A percentile compares a stretch with the other conserved stretches of the same genome.
phyloP scores from a whole-genome alignment of 2,113 vertebrate genomes.

The Pandion haliaetus region DNA sequence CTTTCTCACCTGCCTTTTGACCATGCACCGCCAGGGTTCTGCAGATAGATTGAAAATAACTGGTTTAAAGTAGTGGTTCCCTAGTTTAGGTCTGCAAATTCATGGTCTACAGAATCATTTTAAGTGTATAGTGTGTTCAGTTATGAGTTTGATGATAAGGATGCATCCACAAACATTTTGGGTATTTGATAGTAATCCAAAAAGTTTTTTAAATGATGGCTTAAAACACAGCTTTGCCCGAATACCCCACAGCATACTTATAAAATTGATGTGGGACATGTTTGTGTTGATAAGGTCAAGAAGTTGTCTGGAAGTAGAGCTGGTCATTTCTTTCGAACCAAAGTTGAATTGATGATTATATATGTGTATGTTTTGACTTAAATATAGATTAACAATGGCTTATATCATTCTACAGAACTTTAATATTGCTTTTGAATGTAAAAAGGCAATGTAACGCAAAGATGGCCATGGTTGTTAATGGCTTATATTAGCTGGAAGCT shows the following conservation, averaged over 20 bases:
- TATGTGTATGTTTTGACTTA: background rate
- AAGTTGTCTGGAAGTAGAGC: background rate
- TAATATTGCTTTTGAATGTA: constrained; percentile 52
- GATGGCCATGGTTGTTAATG: constrained; percentile 81
- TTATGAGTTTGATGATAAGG: background rate
- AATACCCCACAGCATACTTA: background rate
- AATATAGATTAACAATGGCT: background rate
- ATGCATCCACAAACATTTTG: background rate
- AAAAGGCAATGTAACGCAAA: constrained; percentile 75
- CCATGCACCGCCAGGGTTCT: rapidly evolving
- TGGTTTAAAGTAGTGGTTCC: background rate
- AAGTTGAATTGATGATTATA: background rate
- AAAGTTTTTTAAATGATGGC: background rate
- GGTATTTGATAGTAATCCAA: background rate
- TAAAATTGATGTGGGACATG: background rate
- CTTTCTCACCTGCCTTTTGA: background rate
- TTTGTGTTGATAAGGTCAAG: background rate
- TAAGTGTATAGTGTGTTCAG: background rate
- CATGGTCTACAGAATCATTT: background rate
- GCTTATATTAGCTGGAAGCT: constrained; percentile 88
- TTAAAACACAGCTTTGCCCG: background rate
- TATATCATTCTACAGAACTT: constrained; percentile 41
- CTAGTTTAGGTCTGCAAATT: background rate
- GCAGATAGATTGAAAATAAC: background rate
- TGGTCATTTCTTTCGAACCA: background rate